Evolutionary conservation across 2,113 vertebrate genomes (phyloP).

Genomic region (Psittacula cyanocephala): DNA sequence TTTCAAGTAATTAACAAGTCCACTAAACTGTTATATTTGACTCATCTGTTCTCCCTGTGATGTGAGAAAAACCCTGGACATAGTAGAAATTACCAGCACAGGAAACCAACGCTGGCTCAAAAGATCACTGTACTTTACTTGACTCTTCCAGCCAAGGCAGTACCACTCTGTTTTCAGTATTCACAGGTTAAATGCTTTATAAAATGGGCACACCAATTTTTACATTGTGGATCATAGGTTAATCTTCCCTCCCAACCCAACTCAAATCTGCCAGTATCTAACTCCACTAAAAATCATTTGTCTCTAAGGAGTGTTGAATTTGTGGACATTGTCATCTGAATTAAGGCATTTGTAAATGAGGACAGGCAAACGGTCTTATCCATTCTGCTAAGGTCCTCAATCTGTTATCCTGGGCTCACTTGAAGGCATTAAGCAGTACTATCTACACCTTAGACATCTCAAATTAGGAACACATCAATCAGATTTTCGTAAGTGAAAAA

Average conservation of each 20-base stretch:
- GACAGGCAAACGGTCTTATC: background rate
- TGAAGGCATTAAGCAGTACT: background rate
- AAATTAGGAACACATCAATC: background rate
- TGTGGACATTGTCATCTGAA: background rate
- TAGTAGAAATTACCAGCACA: background rate
- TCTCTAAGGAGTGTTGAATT: background rate
- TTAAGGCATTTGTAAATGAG: background rate
- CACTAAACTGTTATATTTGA: background rate
- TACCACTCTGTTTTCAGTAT: background rate
- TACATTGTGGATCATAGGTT: background rate
- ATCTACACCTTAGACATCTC: background rate
- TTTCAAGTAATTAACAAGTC: background rate
- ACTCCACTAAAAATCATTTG: background rate
- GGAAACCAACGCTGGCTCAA: background rate
- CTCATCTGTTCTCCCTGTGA: background rate
- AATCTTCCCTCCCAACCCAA: background rate
- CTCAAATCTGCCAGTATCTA: background rate
- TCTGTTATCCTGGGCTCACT: background rate
- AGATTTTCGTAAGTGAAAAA: background rate
- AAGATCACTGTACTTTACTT: background rate
- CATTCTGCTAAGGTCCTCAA: background rate
- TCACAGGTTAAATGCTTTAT: background rate
- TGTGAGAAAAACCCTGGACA: background rate
- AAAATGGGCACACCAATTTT: background rate
- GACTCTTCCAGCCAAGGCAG: background rate